Conservation (phyloP, 2,888 invertebrate species). For the Dioctria linearis region DNA sequence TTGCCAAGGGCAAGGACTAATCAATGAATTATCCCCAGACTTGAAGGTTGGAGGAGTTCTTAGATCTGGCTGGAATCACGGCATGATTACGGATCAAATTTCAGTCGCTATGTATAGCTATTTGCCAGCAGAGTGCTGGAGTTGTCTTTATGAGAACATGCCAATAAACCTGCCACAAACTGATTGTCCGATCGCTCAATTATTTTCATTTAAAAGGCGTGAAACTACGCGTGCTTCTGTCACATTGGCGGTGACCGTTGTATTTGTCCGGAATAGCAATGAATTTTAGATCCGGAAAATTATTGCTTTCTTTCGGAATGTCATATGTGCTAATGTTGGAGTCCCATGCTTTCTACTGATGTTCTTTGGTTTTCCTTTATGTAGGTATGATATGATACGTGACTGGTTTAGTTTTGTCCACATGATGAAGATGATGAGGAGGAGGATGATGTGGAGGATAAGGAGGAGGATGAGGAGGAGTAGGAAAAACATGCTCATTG, state of each 20-base stretch:
- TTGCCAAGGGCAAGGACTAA: slow-evolving; percentile 50
- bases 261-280: slow-evolving; percentile 31
- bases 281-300: slow-evolving; percentile 47
- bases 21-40: slow-evolving; percentile 44
- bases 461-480: background rate
- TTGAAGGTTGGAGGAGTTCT: background rate
- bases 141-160: background rate
- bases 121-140: background rate
- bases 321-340: background rate
- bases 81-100: slow-evolving; percentile 24
- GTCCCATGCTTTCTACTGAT: background rate
- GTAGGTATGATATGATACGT: slow-evolving; percentile 29
- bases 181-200: slow-evolving; percentile 33
- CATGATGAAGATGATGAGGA: background rate
- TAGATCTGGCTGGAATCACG: slow-evolving; percentile 20
- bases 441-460: background rate
- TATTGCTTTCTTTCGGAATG: slow-evolving; percentile 34
- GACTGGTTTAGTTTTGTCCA: slow-evolving; percentile 8
- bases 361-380: background rate
- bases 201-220: slow-evolving; percentile 36
- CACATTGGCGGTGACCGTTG: slow-evolving; percentile 19
- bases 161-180: slow-evolving; percentile 45
- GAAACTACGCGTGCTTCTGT: slow-evolving; percentile 40
- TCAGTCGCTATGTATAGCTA: slow-evolving; percentile 20
- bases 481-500: slow-evolving; percentile 8